Conservation (phyloP, 35 echinoderm and acorn worm species). For the Eucidaris tribuloides region DNA sequence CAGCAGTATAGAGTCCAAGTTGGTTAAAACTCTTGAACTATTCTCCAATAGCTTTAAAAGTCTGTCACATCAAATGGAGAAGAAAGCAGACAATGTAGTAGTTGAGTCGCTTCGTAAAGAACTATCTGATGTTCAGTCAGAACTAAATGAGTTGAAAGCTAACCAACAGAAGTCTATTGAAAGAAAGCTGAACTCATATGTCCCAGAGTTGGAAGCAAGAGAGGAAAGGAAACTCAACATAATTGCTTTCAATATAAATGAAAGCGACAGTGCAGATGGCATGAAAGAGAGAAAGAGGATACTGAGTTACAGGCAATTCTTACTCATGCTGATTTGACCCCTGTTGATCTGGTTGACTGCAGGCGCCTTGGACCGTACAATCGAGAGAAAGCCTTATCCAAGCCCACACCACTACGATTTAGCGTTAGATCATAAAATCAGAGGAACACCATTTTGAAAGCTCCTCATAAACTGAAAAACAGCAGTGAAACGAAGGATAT, state of each 20-base stretch:
- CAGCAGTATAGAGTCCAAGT: neutral
- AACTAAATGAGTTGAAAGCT: neutral
- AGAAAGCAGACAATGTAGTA: neutral
- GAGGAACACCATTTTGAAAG: neutral
- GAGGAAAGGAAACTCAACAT: slow-evolving; percentile 6
- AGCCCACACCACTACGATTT: neutral
- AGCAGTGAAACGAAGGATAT: neutral
- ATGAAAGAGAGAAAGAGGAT: slow-evolving; percentile 9
- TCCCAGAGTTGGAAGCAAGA: neutral
- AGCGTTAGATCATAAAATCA: neutral
- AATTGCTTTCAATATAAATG: neutral
- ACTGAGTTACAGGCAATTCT: neutral
- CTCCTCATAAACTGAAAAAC: slow-evolving; percentile 3
- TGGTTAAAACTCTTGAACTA: neutral
- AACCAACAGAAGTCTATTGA: slow-evolving; percentile 17
- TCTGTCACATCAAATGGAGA: neutral
- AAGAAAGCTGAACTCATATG: neutral
- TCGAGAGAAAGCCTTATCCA: neutral
- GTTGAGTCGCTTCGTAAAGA: neutral
- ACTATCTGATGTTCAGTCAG: neutral
- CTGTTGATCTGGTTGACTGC: too few species aligned
- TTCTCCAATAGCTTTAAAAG: neutral
- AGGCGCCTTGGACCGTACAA: slow-evolving; percentile 2
- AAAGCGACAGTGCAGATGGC: neutral
- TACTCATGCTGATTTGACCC: too few species aligned